These are phyloP conservation scores for Mechanitis mazaeus DNA, from an alignment of 2,888 invertebrate species.

Conservation along the genomic window DNA sequence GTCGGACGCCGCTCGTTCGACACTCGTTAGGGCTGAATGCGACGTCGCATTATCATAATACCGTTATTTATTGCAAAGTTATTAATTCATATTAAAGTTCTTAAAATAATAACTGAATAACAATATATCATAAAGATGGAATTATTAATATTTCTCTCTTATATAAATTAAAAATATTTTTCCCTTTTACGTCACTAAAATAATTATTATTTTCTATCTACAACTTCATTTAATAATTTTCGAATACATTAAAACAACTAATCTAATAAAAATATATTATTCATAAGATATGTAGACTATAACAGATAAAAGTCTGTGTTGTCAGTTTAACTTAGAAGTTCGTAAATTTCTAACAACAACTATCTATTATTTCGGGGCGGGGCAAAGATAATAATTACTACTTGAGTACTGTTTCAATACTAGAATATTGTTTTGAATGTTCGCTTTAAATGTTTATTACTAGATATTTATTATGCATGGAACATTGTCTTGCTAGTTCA, in stretches of 20 bases:
- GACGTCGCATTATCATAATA: slow-evolving; percentile 64
- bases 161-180: too few species aligned
- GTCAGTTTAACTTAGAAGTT: slow-evolving; percentile 49
- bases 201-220: too few species aligned
- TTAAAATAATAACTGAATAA: slow-evolving; percentile 13
- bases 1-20: slow-evolving; percentile 52
- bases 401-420: not conserved
- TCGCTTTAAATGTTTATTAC: not conserved
- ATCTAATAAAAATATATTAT: too few species aligned
- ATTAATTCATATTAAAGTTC: slow-evolving; percentile 39
- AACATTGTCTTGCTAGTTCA: too few species aligned
- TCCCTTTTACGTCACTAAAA: too few species aligned
- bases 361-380: slow-evolving; percentile 30
- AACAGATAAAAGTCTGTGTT: not conserved
- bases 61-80: slow-evolving; percentile 58
- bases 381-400: slow-evolving; percentile 13
- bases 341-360: slow-evolving; percentile 33
- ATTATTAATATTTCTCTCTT: too few species aligned
- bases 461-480: too few species aligned
- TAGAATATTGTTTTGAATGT: not conserved
- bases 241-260: too few species aligned
- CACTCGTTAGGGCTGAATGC: slow-evolving; percentile 63
- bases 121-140: not conserved
- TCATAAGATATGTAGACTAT: not conserved
- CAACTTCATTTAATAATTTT: too few species aligned